These are phyloP conservation scores for Tetrapedia diversipes DNA, from an alignment of 2,888 invertebrate genomes.

Conservation along the genomic window DNA sequence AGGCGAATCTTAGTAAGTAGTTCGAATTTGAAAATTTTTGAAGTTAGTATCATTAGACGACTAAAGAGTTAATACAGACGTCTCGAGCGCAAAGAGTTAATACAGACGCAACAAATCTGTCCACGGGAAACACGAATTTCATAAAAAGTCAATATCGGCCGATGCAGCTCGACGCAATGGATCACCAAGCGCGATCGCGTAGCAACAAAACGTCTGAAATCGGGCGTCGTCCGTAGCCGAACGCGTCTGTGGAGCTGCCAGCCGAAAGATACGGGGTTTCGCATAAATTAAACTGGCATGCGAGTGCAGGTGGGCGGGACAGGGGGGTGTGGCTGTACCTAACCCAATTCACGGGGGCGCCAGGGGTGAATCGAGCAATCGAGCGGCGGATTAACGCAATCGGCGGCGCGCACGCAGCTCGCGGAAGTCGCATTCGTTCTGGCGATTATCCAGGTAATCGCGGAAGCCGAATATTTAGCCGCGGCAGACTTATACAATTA, in stretches of 20 bases:
- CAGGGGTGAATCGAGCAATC: constrained; percentile 28
- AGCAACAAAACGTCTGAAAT: constrained; percentile 26
- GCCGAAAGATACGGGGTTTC: background rate
- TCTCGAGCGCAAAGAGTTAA: too few species aligned
- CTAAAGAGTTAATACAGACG: too few species aligned
- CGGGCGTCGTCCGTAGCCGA: background rate
- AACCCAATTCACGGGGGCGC: constrained; percentile 7
- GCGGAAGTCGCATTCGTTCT: constrained; percentile 44
- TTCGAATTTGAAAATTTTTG: too few species aligned
- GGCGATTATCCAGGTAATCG: constrained; percentile 46
- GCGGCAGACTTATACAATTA: constrained; percentile 59
- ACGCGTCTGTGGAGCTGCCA: background rate
- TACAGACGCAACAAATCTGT: background rate
- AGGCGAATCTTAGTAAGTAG: too few species aligned
- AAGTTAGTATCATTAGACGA: too few species aligned
- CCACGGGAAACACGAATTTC: background rate
- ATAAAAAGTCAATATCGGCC: background rate
- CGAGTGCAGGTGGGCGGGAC: background rate
- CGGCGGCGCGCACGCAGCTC: constrained; percentile 24
- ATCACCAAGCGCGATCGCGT: constrained; percentile 3
- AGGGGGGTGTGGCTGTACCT: too few species aligned
- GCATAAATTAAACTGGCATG: constrained; percentile 6
- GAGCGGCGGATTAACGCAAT: constrained; percentile 42
- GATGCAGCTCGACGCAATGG: background rate
- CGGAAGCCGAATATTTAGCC: constrained; percentile 28